A percentile compares a stretch with the other conserved stretches of the same genome.
Conservation (phyloP, 1,140 invertebrate species). For the Drosophila pruinosa region DNA sequence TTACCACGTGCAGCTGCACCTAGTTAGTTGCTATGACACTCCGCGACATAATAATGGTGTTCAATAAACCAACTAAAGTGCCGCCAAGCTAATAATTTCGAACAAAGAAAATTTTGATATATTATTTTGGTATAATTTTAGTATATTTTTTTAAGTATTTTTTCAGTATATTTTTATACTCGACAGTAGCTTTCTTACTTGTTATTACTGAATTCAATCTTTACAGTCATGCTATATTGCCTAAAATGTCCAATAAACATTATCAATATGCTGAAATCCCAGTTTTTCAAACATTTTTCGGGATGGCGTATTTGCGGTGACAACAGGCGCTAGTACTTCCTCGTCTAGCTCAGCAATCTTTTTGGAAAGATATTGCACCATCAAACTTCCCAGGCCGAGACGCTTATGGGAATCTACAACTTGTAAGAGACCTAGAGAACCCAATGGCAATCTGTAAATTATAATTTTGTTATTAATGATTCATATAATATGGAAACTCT, state of each 20-base stretch:
- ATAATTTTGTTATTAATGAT: background rate
- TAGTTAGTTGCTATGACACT: too few relatives aligned
- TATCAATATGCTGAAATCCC: background rate
- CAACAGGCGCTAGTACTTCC: constrained; percentile 63
- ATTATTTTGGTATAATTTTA: too few relatives aligned
- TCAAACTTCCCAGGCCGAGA: constrained; percentile 56
- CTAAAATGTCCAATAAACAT: background rate
- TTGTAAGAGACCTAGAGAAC: constrained; percentile 70
- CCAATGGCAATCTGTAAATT: constrained; percentile 46
- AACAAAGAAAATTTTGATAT: too few relatives aligned
- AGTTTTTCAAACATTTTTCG: background rate
- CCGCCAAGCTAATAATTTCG: too few relatives aligned
- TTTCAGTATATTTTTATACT: too few relatives aligned
- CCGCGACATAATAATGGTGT: too few relatives aligned
- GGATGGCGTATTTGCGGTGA: constrained; percentile 9
- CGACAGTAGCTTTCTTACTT: too few relatives aligned
- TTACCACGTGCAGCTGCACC: too few relatives aligned
- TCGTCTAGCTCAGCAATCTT: constrained; percentile 44
- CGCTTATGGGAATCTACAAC: constrained; percentile 66
- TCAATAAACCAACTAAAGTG: too few relatives aligned
- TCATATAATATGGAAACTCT: background rate
- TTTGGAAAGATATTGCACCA: constrained; percentile 59
- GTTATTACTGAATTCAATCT: too few relatives aligned
- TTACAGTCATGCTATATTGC: too few relatives aligned
- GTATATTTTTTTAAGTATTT: too few relatives aligned